Conservation (phyloP, 2,113 vertebrate genomes). For the Anas platyrhynchos region DNA sequence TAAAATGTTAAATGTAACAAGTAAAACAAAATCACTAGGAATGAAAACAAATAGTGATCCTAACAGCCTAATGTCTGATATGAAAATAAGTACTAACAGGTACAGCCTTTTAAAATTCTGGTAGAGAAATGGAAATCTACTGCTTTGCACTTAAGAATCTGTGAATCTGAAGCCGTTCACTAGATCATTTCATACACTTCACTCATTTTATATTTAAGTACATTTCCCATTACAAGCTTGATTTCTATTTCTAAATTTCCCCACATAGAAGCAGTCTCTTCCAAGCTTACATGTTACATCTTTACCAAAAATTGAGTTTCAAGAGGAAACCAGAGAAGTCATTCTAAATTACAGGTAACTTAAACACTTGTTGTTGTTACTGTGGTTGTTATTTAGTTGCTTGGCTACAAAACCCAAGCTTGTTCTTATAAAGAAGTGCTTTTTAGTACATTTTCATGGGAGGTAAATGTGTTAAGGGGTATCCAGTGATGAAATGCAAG, state of each 20-base stretch:
- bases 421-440: background rate
- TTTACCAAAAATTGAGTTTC: background rate
- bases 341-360: background rate
- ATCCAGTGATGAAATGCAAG: background rate
- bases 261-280: background rate
- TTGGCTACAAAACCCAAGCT: background rate
- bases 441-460: background rate
- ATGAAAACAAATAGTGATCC: background rate
- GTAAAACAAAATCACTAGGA: background rate
- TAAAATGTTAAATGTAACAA: background rate
- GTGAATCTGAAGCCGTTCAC: background rate
- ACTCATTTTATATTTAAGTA: background rate
- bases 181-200: background rate
- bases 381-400: background rate
- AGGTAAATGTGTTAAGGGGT: background rate
- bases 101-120: background rate
- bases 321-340: background rate
- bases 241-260: background rate
- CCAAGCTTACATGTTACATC: background rate
- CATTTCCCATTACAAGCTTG: background rate
- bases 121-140: background rate
- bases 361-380: background rate
- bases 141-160: background rate
- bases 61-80: background rate
- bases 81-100: background rate